Base-by-base conservation (phyloP, 2,888 invertebrate species). In the Rhogogaster chlorosoma region DNA sequence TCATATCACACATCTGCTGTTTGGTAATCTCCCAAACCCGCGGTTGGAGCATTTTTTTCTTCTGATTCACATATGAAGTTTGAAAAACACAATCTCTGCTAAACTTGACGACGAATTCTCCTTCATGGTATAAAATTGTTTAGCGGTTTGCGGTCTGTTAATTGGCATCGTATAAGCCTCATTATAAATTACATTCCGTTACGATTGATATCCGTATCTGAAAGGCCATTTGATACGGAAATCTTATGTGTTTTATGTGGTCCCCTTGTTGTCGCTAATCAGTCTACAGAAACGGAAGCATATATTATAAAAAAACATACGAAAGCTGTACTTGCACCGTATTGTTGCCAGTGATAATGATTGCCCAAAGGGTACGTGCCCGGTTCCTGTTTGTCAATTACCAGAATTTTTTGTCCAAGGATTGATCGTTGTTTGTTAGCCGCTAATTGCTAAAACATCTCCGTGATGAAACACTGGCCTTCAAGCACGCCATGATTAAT, bases 1-100 rank as follows among this genome's bases (percentile, higher is more conserved):
- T 71, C 32, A 42, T 70, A 36, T 18, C 67, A 15, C 32, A 83
- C 29, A 75, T 70, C 64, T 45, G 32, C 49, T 53, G 18, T 77
- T 77, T 49, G 49, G 38, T 29, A 73, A 73, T 73, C 71, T 22
- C 9, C 22, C 71, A 15, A 36, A n/a, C 1, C 36, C 9, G 70
- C 6, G n/a, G 5, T 73, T 2, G 12, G n/a, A 42, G 12, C 12
- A 42, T 42, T 73, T 73, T 38, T 7, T 42, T 38, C 18, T 9
- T 12, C 0, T 26, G 15, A 18, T 67, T 26, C 1, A 15, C 67
- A 10, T 12, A 53, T n/a, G 32, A 32, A 32, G 15, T 10, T 32
- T 32, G 6, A 67, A 29, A 32, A 67, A 18, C 18, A 67, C 67
- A 29, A 67, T 67, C 18, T 18, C 15, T 4, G 61, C 5, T 32